Evolutionary conservation across 2,113 vertebrate genomes (phyloP).

Genomic region (Progne subis): DNA sequence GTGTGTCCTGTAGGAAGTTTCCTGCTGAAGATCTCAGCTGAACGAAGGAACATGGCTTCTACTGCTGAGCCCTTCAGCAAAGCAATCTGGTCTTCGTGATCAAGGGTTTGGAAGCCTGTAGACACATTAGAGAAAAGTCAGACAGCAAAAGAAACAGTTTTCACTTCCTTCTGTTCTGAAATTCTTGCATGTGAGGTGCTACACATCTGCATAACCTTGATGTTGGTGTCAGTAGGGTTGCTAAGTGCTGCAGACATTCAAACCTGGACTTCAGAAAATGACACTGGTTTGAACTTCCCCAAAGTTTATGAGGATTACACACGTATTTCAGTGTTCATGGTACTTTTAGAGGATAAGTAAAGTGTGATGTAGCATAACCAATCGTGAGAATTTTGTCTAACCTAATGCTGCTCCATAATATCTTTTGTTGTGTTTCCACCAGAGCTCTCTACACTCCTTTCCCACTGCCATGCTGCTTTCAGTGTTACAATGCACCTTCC

Average conservation of each 20-base stretch:
- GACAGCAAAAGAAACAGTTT: neutral
- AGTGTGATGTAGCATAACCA: neutral
- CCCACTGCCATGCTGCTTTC: neutral
- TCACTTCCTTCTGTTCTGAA: neutral
- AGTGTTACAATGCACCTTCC: neutral
- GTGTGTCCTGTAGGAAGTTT: constrained; percentile 88
- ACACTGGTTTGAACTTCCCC: neutral
- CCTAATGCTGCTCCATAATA: neutral
- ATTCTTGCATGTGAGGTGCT: neutral
- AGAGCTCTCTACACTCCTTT: neutral
- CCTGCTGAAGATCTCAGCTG: constrained; percentile 90
- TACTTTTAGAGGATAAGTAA: neutral
- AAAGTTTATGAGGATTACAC: neutral
- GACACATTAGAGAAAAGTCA: neutral
- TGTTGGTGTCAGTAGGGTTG: neutral
- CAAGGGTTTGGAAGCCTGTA: constrained; percentile 91
- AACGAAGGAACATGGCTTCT: constrained; percentile 97
- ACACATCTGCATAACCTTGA: neutral
- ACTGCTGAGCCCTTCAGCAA: constrained; percentile 96
- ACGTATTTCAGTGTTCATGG: neutral
- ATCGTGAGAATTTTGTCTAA: neutral
- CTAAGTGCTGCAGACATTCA: neutral
- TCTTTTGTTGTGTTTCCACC: neutral
- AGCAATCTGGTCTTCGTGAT: constrained; percentile 98
- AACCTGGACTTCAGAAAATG: neutral